Evolutionary conservation across 2,888 invertebrate species (phyloP).

Genomic region (Galerucella pusilla): DNA sequence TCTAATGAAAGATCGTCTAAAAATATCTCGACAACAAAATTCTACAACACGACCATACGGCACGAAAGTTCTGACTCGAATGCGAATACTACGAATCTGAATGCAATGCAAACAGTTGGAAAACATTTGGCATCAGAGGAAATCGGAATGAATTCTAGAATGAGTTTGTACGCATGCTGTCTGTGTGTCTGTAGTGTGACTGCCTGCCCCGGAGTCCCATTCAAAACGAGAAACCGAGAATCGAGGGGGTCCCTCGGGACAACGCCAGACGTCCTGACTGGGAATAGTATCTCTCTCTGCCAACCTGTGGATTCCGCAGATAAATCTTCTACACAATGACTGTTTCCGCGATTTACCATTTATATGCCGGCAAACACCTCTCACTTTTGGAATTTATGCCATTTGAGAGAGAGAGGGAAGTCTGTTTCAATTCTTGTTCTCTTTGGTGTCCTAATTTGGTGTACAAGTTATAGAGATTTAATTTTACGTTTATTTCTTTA

Average conservation of each 20-base stretch:
- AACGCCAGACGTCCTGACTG: slow-evolving; percentile 61
- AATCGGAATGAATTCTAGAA: slow-evolving; percentile 42
- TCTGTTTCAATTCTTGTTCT: slow-evolving; percentile 17
- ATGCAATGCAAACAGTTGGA: slow-evolving; percentile 43
- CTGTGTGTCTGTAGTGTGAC: slow-evolving; percentile 56
- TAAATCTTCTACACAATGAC: slow-evolving; percentile 61
- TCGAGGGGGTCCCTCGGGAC: slow-evolving; percentile 59
- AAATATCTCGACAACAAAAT: neutral
- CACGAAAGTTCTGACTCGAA: slow-evolving; percentile 24
- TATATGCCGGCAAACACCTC: slow-evolving; percentile 48
- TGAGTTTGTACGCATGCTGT: slow-evolving; percentile 41
- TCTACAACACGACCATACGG: slow-evolving; percentile 6
- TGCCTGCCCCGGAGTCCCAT: slow-evolving; percentile 61
- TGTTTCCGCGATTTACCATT: slow-evolving; percentile 54
- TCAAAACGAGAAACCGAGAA: slow-evolving; percentile 62
- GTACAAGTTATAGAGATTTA: neutral
- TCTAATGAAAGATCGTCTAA: neutral
- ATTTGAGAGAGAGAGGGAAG: slow-evolving; percentile 9
- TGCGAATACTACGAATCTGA: slow-evolving; percentile 34
- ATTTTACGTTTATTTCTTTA: neutral
- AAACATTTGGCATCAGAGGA: slow-evolving; percentile 47
- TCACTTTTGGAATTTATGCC: slow-evolving; percentile 34
- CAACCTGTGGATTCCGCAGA: slow-evolving; percentile 66
- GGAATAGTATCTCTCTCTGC: slow-evolving; percentile 46
- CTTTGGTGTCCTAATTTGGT: slow-evolving; percentile 12